phyloP scores from a whole-genome alignment of 2,888 invertebrate species.

The Scrobipalpa atriplicella region DNA sequence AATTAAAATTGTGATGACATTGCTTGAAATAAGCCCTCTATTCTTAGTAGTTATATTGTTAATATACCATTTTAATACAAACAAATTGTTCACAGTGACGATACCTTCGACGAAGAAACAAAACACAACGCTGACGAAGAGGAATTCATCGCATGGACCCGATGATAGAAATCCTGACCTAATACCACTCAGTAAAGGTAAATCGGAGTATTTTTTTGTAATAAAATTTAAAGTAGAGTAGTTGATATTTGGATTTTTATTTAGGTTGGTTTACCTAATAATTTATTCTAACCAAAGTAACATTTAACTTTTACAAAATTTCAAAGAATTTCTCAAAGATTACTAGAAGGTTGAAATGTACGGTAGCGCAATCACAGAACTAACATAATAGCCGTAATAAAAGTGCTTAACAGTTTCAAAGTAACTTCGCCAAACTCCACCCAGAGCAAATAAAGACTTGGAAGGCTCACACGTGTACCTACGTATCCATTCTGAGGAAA shows the following conservation, averaged over 20 bases:
- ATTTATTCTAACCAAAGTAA: too few relatives aligned
- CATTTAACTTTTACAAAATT: too few relatives aligned
- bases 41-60: too few relatives aligned
- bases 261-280: too few relatives aligned
- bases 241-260: too few relatives aligned
- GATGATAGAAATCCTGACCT: constrained; percentile 95
- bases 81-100: constrained; percentile 56
- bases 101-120: constrained; percentile 75
- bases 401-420: constrained; percentile 12
- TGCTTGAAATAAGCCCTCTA: too few relatives aligned
- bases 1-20: not conserved
- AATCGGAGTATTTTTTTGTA: too few relatives aligned
- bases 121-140: constrained; percentile 84
- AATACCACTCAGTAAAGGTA: constrained; percentile 94
- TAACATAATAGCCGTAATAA: not conserved
- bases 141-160: constrained; percentile 85
- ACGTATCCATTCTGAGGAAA: constrained; percentile 10
- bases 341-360: too few relatives aligned
- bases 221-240: too few relatives aligned
- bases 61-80: not conserved
- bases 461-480: constrained; percentile 6
- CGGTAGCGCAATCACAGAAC: constrained; percentile 20
- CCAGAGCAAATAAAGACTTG: constrained; percentile 13
- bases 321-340: too few relatives aligned
- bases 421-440: constrained; percentile 5